Percentiles rank a stretch among this genome's conserved stretches.
These are phyloP conservation scores for Ondatra zibethicus DNA, from an alignment of 2,113 vertebrate species.

Conservation along the genomic window DNA sequence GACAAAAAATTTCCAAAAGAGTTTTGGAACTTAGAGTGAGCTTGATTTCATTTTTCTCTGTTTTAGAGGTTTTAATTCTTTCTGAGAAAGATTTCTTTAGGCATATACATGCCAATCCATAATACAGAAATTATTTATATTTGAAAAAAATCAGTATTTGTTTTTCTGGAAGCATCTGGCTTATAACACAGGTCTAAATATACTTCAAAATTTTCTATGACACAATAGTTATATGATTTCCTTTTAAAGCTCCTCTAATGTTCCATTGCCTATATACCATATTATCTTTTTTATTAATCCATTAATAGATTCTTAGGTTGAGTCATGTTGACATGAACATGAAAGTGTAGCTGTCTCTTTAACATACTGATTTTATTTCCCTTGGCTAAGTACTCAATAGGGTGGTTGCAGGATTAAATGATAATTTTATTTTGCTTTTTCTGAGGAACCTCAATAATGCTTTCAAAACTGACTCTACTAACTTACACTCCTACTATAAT, in stretches of 20 bases:
- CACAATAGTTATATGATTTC: neutral
- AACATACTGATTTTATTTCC: neutral
- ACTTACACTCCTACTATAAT: neutral
- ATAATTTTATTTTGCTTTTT: neutral
- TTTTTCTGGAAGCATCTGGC: neutral
- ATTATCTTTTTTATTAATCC: neutral
- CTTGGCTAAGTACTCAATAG: neutral
- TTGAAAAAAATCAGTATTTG: neutral
- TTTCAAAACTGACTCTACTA: neutral
- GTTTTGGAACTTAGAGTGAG: neutral
- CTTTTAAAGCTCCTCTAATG: neutral
- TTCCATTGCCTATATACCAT: neutral
- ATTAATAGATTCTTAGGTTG: neutral
- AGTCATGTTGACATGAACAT: neutral
- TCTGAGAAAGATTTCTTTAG: neutral
- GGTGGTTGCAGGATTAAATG: neutral
- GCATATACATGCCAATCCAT: neutral
- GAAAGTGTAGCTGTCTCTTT: neutral
- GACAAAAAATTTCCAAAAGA: neutral
- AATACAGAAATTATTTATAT: neutral
- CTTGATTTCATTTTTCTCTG: neutral
- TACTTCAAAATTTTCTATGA: neutral
- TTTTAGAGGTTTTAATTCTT: neutral
- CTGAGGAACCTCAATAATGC: neutral
- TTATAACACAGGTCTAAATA: neutral